These are phyloP conservation scores for Neostethus bicornis DNA, from an alignment of 2,797 vertebrate species.

Conservation along the genomic window DNA sequence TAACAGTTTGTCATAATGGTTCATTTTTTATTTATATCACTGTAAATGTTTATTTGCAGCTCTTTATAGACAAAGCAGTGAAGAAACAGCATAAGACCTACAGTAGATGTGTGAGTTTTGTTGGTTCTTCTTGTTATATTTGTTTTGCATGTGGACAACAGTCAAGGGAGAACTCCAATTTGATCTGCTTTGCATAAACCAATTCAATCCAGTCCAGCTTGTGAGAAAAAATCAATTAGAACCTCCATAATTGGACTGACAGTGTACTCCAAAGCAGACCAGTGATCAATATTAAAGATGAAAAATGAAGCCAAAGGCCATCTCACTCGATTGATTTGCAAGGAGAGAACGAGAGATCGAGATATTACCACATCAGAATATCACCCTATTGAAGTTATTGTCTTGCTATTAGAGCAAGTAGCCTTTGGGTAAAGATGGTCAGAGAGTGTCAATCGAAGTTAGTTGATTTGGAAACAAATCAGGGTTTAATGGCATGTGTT, in stretches of 20 bases:
- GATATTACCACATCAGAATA: constrained; percentile 71
- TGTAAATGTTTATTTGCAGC: constrained; percentile 6
- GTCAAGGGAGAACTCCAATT: constrained; percentile 74
- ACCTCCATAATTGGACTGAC: constrained; percentile 81
- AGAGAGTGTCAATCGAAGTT: constrained; percentile 66
- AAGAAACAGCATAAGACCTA: constrained; percentile 14
- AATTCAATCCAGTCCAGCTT: constrained; percentile 74
- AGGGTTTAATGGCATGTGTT: constrained; percentile 49
- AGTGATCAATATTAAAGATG: constrained; percentile 79
- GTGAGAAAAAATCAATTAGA: constrained; percentile 82
- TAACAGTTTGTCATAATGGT: constrained; percentile 14
- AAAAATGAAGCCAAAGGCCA: constrained; percentile 82
- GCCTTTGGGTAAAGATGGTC: constrained; percentile 46
- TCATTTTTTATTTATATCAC: constrained; percentile 14
- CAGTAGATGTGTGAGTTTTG: constrained; percentile 39
- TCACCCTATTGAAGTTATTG: constrained; percentile 72
- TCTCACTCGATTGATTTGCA: constrained; percentile 76
- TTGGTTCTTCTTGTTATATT: constrained; percentile 72
- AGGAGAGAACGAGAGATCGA: constrained; percentile 59
- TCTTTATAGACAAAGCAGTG: constrained; percentile 24
- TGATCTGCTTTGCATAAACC: constrained; percentile 82
- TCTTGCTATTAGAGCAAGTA: constrained; percentile 65
- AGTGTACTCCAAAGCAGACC: constrained; percentile 76
- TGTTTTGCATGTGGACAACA: constrained; percentile 71
- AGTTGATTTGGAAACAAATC: constrained; percentile 65